Percentiles rank a stretch among this genome's conserved stretches.
Conservation (phyloP, 1,140 invertebrate species). For the Protaetia brevitarsis region DNA sequence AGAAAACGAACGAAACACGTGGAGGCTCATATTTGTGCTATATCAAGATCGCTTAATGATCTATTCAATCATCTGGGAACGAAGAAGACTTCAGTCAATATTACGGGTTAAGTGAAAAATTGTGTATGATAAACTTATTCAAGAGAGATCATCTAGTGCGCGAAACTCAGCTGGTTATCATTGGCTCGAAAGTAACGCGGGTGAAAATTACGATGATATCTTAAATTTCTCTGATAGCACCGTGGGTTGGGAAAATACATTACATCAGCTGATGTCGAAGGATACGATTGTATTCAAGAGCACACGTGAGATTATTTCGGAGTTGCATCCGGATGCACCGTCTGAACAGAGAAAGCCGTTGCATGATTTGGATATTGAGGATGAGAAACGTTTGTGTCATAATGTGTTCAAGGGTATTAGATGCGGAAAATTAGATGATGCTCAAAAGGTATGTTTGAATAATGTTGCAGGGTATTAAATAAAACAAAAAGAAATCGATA, state of each 20-base stretch:
- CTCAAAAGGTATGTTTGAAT: constrained; percentile 62
- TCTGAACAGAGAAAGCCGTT: constrained; percentile 73
- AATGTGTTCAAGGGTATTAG: constrained; percentile 73
- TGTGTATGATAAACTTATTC: constrained; percentile 60
- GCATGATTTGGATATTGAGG: constrained; percentile 86
- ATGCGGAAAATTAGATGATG: constrained; percentile 80
- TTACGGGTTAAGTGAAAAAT: constrained; percentile 59
- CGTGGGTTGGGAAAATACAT: constrained; percentile 87
- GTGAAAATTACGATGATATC: constrained; percentile 64
- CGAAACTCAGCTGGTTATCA: constrained; percentile 82
- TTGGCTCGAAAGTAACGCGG: constrained; percentile 84
- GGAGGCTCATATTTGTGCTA: constrained; percentile 76
- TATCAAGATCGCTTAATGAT: constrained; percentile 71
- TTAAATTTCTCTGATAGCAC: constrained; percentile 73
- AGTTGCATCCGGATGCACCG: constrained; percentile 92
- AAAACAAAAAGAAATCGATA: too few relatives aligned
- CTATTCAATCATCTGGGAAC: constrained; percentile 33
- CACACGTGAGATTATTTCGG: constrained; percentile 62
- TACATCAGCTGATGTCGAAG: constrained; percentile 68
- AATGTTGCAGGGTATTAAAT: too few relatives aligned
- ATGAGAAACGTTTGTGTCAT: constrained; percentile 71
- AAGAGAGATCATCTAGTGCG: constrained; percentile 65
- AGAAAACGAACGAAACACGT: constrained; percentile 80
- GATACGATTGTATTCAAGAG: constrained; percentile 56
- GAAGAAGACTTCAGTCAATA: constrained; percentile 29